phyloP scores from a whole-genome alignment of 2,888 invertebrate genomes.

The Brenthis ino region DNA sequence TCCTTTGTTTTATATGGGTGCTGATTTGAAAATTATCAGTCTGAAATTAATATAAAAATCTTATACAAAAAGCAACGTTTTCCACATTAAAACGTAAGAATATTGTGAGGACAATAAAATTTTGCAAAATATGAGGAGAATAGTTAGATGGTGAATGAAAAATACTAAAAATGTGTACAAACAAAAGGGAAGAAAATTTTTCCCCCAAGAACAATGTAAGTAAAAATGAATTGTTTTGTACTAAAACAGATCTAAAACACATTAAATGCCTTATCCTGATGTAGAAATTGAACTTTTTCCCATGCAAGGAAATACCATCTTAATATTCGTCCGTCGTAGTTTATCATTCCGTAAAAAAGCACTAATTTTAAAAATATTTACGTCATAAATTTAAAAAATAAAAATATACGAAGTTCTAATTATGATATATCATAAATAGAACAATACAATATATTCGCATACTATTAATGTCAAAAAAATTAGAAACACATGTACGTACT shows the following conservation, averaged over 20 bases:
- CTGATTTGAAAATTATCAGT: too few relatives aligned
- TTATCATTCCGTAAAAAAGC: too few relatives aligned
- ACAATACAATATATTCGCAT: not conserved
- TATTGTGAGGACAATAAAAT: too few relatives aligned
- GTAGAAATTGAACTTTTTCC: not conserved
- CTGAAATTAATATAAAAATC: too few relatives aligned
- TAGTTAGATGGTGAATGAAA: too few relatives aligned
- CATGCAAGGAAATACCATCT: not conserved
- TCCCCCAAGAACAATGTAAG: not conserved
- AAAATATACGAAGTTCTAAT: not conserved
- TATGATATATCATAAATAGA: not conserved
- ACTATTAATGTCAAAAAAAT: constrained; percentile 2
- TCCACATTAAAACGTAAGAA: too few relatives aligned
- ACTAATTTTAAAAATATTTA: not conserved
- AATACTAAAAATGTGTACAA: too few relatives aligned
- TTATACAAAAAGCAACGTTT: too few relatives aligned
- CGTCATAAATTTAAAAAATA: not conserved
- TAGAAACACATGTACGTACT: not conserved
- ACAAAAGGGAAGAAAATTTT: too few relatives aligned
- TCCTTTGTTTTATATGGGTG: too few relatives aligned
- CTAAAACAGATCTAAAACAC: constrained; percentile 1
- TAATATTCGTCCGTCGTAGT: not conserved
- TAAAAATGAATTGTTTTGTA: constrained; percentile 13
- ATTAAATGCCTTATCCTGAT: constrained; percentile 3
- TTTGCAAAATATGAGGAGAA: too few relatives aligned